Evolutionary conservation across 2,888 invertebrate species (phyloP), one percentile per base, ranked within the genome.

Genomic region (Nomada fucata): DNA sequence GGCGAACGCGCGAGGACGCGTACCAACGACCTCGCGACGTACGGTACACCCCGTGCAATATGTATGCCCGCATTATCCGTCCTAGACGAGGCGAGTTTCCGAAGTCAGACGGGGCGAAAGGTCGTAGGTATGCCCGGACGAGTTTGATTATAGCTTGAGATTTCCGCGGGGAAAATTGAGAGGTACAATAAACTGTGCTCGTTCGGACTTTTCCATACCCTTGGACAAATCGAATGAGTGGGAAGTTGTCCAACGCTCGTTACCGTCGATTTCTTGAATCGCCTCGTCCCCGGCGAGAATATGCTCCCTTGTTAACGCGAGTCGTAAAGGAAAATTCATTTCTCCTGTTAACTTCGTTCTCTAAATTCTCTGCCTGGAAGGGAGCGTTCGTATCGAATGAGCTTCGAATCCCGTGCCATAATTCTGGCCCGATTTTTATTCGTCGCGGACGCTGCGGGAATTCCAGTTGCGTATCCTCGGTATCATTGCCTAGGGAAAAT

Each of bases 111-210:
- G 71, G 64, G 84, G 74, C 64, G 82, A 88, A 76, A 82, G 88
- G 86, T 88, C 86, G 61, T 82, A 81, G 77, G 63, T 71, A 72
- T 55, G 69, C 26, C 70, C 60, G 71, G 23, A 42, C 55, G 53
- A 71, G 81, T 87, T 88, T 87, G 88, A 87, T 88, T 88, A 87
- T 86, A 69, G 76, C 74, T 55, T 86, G 72, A 69, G 86, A 88
- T 88, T 87, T 82, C 86, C 70, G 64, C 70, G 60, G 79, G 55
- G 86, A 68, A 83, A 88, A 87, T 87, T 88, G 88, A 86, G 79
- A 86, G 86, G 77, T 74, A 80, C 70, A 71, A 74, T 84, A 84
- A 84, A 76, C 77, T 70, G 53, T 53, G 64, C 73, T 71, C 53
- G 71, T 57, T 70, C 63, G 20, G 55, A 67, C 59, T 82, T 80